Evolutionary conservation across 2,888 invertebrate genomes (phyloP), one percentile per base, ranked within the genome.

Genomic region (Sialis fuliginosa): DNA sequence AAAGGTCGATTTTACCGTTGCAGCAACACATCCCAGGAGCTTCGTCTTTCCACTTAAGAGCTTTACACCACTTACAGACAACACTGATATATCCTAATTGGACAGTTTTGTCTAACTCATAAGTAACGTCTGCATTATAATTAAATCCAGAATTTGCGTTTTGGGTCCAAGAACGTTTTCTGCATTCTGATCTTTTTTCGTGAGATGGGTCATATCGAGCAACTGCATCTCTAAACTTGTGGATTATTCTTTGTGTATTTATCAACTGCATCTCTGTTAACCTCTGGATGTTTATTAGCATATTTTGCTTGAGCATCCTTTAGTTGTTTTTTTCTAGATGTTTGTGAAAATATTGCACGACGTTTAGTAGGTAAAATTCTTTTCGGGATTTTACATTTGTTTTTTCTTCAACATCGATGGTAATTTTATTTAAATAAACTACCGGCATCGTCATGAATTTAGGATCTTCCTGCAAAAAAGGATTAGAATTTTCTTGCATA

Each of bases 1-100:
- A 46, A 31, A 56, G 48, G 45, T 51, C n/a, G n/a, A n/a, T n/a
- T n/a, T 55, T 53, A 13, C 54, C 53, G 41, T 7, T 45, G 31
- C 42, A 37, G 39, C 54, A 55, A 44, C 55, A 55, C 47, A 53
- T 48, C 22, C 53, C 51, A 2, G 22, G 35, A 34, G 51, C 30
- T 48, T 53, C 51, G 5, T 13, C 45, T 22, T 30, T 43, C 33
- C 43, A 54, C 33, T 52, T 53, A 9, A 51, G 43, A 39, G 54
- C 50, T 9, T 45, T 22, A 42, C 51, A 51, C 22, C 42, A 37
- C 5, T 6, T 6, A 37, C 48, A 51, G 32, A 12, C 33, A 7
- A 22, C 10, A 32, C 32, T 12, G 4, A 22, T 22, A 6, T 9
- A 7, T 33, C 32, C 43, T 8, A 43, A n/a, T 6, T 12, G 1